Evolutionary conservation across 2,888 invertebrate species (phyloP), one percentile per base, ranked within the genome.

Genomic region (Formica aserva): DNA sequence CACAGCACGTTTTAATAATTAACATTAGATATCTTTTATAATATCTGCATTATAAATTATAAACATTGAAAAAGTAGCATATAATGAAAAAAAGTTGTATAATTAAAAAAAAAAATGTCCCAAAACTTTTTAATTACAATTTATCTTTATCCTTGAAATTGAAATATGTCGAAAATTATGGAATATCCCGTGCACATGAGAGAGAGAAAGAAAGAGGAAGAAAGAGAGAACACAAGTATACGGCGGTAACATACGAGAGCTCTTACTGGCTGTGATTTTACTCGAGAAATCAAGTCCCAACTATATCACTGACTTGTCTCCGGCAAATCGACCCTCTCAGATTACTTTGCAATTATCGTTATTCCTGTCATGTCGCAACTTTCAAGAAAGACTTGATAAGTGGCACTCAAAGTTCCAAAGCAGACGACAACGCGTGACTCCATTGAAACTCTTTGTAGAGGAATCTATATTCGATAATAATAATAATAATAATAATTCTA

Each of bases 261-360:
- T 62, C n/a, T 35, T 35, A 29, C 11, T 65, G 18, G 3, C 26
- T 22, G n/a, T 13, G 76, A 66, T 29, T 63, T 75, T 5, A 35
- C 6, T 26, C 35, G 52, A 32, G 66, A 76, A 63, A 35, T 45
- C 15, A 45, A 76, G 32, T 76, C 76, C 13, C 67, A 38, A 38
- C 52, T n/a, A 35, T n/a, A 48, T 55, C 67, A 67, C 38, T 29
- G 76, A 85, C 87, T 80, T 45, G 82, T 76, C 84, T 62, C 57
- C 32, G 63, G 32, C 63, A 9, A 62, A 22, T 35, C 45, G 32
- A 22, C 48, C 22, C 32, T 66, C 52, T 74, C 57, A 63, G 38
- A 74, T 84, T 87, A 81, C 82, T 65, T 74, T 57, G 35, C 83
- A 75, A 67, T 55, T 87, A 69, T 60, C 77, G 80, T 85, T 87